A percentile compares a stretch with the other conserved stretches of the same genome.
Conservation (phyloP, 2,113 vertebrate species). For the Tinamus guttatus region DNA sequence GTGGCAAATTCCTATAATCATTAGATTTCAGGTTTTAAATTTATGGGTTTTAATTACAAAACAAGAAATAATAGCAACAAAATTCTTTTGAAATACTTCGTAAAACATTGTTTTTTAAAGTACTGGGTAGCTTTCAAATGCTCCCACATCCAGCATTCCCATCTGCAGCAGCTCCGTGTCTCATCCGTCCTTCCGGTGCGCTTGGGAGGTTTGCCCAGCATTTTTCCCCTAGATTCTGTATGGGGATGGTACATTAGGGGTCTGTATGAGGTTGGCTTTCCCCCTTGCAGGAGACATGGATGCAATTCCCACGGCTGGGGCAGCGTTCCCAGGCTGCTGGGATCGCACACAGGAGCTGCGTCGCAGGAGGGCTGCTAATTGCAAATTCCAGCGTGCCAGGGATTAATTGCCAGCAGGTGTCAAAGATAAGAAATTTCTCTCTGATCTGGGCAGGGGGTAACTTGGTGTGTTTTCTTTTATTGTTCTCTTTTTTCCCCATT, state of each 20-base stretch:
- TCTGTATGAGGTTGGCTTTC: too few relatives aligned
- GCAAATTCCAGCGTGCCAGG: not conserved
- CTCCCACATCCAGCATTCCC: too few relatives aligned
- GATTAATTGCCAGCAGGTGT: slow-evolving; percentile 59
- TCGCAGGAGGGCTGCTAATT: not conserved
- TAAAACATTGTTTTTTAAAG: slow-evolving; percentile 14
- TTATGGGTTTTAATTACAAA: slow-evolving; percentile 44
- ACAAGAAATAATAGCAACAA: slow-evolving; percentile 13
- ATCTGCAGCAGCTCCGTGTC: too few relatives aligned
- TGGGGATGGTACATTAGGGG: too few relatives aligned
- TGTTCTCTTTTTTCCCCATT: not conserved
- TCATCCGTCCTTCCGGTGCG: too few relatives aligned
- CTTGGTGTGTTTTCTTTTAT: not conserved
- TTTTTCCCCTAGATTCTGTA: too few relatives aligned
- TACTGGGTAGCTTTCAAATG: not conserved
- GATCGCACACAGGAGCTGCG: accelerated
- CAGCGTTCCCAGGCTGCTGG: not conserved
- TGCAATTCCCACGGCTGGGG: too few relatives aligned
- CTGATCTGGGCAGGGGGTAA: slow-evolving; percentile 44
- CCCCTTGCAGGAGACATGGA: not conserved
- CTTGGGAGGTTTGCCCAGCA: too few relatives aligned
- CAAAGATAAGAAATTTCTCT: slow-evolving; percentile 23
- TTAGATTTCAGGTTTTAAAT: slow-evolving; percentile 26
- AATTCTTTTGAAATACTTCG: slow-evolving; percentile 19
- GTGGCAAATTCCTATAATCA: slow-evolving; percentile 17